Conservation (phyloP, 2,888 invertebrate genomes). For the Hirudinaria manillensis region DNA sequence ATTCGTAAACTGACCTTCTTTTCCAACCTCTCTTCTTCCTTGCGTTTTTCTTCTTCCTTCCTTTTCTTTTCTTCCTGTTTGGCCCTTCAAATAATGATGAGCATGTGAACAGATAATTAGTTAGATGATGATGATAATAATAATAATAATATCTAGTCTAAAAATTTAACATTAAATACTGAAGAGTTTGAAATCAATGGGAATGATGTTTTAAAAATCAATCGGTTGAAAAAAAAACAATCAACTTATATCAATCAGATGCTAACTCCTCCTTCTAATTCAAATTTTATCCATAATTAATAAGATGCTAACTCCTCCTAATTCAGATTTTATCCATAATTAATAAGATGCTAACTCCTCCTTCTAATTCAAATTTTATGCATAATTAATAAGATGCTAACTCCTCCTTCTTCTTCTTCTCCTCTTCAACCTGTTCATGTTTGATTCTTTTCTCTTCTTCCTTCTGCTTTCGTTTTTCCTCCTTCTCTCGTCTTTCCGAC, state of each 20-base stretch:
- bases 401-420: conserved; percentile 46
- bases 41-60: conserved; percentile 46
- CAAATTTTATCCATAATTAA: neutral
- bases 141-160: neutral
- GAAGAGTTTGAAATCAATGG: neutral
- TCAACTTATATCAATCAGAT: neutral
- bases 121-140: too few species aligned
- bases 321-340: conserved; percentile 28
- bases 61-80: conserved; percentile 47
- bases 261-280: neutral
- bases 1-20: conserved; percentile 1
- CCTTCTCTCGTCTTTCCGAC: conserved; percentile 40
- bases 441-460: conserved; percentile 26
- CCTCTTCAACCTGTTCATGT: conserved; percentile 48
- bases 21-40: conserved; percentile 44
- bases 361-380: conserved; percentile 39
- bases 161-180: neutral
- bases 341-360: conserved; percentile 42
- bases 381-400: conserved; percentile 31
- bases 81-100: conserved; percentile 39
- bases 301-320: conserved; percentile 43
- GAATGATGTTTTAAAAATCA: neutral
- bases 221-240: neutral
- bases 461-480: conserved; percentile 24
- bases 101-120: conserved; percentile 25